Conservation (phyloP, 2,113 vertebrate species). For the Trochalopteron elliotii region DNA sequence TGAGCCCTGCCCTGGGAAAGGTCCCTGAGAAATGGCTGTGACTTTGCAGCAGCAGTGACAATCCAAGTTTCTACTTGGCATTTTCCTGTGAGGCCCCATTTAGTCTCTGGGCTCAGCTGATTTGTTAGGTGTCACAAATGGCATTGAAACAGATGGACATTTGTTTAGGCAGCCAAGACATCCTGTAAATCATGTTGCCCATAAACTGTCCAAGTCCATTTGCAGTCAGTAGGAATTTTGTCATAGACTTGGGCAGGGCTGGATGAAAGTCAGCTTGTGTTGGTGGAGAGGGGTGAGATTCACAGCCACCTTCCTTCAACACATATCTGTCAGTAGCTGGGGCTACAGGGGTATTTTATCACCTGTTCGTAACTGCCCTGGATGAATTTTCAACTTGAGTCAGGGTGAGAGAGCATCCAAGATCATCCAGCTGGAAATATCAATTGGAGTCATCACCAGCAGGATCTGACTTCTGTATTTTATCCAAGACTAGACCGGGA, state of each 20-base stretch:
- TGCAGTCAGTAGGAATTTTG: not conserved
- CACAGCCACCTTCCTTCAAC: not conserved
- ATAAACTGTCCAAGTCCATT: not conserved
- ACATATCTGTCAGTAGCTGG: not conserved
- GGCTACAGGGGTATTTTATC: not conserved
- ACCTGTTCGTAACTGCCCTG: not conserved
- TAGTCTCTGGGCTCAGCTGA: not conserved
- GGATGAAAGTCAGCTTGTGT: not conserved
- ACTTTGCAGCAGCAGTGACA: not conserved
- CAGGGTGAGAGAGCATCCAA: not conserved
- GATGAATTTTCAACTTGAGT: not conserved
- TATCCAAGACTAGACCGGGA: not conserved
- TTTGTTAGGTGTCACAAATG: not conserved
- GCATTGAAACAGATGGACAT: not conserved
- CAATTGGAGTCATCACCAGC: not conserved
- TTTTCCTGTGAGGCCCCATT: not conserved
- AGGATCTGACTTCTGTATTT: not conserved
- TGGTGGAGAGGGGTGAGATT: not conserved
- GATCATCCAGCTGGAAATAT: not conserved
- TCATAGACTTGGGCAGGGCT: not conserved
- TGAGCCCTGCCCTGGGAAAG: not conserved
- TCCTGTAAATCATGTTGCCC: not conserved
- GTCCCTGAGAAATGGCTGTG: not conserved
- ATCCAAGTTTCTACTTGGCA: not conserved
- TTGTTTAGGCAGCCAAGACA: constrained; percentile 7